Base-by-base conservation (phyloP, 1,140 invertebrate species). In the Drosophila ercepeae region DNA sequence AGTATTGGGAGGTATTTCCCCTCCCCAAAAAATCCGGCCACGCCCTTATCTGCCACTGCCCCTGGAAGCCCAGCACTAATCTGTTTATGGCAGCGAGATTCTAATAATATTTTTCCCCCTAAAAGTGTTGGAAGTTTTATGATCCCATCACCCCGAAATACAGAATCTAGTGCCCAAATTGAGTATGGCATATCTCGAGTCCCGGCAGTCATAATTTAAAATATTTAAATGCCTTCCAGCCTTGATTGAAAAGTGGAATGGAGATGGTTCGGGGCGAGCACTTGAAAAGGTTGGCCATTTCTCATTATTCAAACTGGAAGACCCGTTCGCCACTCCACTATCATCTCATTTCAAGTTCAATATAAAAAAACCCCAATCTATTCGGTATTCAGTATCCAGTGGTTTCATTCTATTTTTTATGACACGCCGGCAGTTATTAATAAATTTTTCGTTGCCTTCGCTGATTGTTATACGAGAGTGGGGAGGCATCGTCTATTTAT, bases 101-200 rank as follows among this genome's bases (percentile, higher is more conserved):
- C 81, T 84, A 84, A 81, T 81, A 88, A 84, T 84, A 86, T 74
- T 74, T 60, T 27, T 59, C 29, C 39, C 32, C 73, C n/a, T n/a
- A 74, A 42, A 84, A 84, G 81, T 86, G 81, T 86, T 86, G 75
- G 73, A 86, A 88, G 75, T 81, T 81, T 86, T 73, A 86, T 84
- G 61, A 34, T 29, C 48, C 49, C 29, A 34, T 39, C 21, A 29
- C 27, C 46, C n/a, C n/a, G n/a, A n/a, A n/a, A n/a, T n/a, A n/a
- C n/a, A 18, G 60, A 44, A 67, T 53, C 64, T 67, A 23, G n/a
- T 42, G 27, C 34, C 61, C 61, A 42, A 72, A 73, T 63, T 52
- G 70, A 72, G 16, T 72, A 57, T 74, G 71, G 57, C 67, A 59
- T 71, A 53, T 59, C 67, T 60, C 29, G 14, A 34, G 14, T 19